These are phyloP conservation scores for Punctoribates punctum DNA, from an alignment of 2,888 invertebrate species.

Conservation along the genomic window DNA sequence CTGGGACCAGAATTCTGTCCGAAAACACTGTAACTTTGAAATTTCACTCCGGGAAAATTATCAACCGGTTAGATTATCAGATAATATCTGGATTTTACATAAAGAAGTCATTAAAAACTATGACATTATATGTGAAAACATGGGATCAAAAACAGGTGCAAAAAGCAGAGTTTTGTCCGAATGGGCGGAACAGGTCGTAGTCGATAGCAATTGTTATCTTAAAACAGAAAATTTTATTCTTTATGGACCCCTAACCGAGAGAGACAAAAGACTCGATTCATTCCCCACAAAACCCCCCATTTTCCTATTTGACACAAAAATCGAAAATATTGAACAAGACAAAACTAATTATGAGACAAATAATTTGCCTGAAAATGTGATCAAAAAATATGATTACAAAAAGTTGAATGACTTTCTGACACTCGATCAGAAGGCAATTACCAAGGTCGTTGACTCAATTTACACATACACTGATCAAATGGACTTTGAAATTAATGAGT, in stretches of 20 bases:
- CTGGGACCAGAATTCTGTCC: not conserved
- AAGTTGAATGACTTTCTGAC: too few relatives aligned
- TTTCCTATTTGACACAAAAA: slow-evolving; percentile 9
- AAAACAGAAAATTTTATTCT: not conserved
- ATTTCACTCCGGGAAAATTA: not conserved
- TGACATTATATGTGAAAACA: not conserved
- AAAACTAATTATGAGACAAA: too few relatives aligned
- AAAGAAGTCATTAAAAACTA: not conserved
- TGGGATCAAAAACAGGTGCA: not conserved
- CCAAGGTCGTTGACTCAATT: too few relatives aligned
- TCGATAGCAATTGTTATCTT: not conserved
- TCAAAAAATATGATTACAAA: too few relatives aligned
- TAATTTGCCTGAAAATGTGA: too few relatives aligned
- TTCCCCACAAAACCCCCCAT: not conserved
- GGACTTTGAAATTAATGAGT: too few relatives aligned
- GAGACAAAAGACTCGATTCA: not conserved
- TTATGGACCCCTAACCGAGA: not conserved
- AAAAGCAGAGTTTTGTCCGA: not conserved
- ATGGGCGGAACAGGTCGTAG: not conserved
- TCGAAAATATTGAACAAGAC: too few relatives aligned
- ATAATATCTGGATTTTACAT: slow-evolving; percentile 15
- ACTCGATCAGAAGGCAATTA: too few relatives aligned
- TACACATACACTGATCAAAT: too few relatives aligned
- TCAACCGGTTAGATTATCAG: not conserved
- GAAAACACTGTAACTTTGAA: not conserved